Base-by-base conservation (phyloP, 2,113 vertebrate genomes). In the Oxygymnocypris stewartii region DNA sequence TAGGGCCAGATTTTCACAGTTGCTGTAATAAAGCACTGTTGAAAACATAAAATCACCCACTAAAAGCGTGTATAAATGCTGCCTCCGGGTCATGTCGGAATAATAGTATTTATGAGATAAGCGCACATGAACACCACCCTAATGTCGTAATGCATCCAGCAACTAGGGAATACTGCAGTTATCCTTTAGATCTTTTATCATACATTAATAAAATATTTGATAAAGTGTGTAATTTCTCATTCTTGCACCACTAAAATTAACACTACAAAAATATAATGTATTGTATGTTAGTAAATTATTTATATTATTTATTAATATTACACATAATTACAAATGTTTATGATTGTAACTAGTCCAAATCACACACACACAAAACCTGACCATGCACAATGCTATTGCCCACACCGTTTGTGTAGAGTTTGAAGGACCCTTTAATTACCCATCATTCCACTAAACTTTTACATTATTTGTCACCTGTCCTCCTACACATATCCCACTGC, bases 1-100 rank as follows among this genome's bases (percentile, higher is more conserved):
- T 82, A 67, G 42, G 12, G 2, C 42, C 74, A 76, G 74, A 76
- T 42, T 25, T 74, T 42, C 20, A 44, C 12, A 49, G n/a, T 25
- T 49, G 23, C 23, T 49, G 74, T 76, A 49, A 28, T 76, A 76
- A 49, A 49, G n/a, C 74, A 49, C 71, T 74, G 37, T 74, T 74
- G 71, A 37, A 11, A 18, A 74, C 71, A 74, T 6, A 74, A 42
- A 74, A 47, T 49, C 74, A 47, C 44, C 74, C 12, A 8, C n/a
- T 76, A 76, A 76, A 76, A 76, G 42, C 42, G 4, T 76, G 74
- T 28, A 16, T 49, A 76, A 76, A 76, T 28, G 42, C 23, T 76
- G 40, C 74, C 42, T 74, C 37, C 0, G 13, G 74, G 12, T 47
- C 42, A 49, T 14, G 13, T 47, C 6, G 20, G 42, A 75, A 75